Evolutionary conservation across 2,888 invertebrate species (phyloP), one percentile per base, ranked within the genome.

Genomic region (Protonemura montana): DNA sequence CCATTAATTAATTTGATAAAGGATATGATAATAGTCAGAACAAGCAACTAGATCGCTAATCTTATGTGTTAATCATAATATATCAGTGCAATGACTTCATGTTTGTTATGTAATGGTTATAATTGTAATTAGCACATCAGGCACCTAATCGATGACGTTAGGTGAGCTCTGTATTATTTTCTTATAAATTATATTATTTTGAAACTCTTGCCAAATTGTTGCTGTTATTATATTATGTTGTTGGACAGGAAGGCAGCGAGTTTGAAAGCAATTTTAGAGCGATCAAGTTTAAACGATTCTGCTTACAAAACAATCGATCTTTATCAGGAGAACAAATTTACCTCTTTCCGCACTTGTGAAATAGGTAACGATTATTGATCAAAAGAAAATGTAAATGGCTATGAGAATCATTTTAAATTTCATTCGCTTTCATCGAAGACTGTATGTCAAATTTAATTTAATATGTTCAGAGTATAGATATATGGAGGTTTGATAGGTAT

Each of bases 31-130:
- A 59, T 59, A 21, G 59, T 59, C 59, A 21, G 59, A 59, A 59
- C 59, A 59, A 59, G 59, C 59, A 59, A 21, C 59, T 59, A 21
- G 21, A 59, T 59, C 59, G 59, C 59, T 59, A 59, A 59, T 59
- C 59, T 59, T 21, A 59, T 59, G 59, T 59, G 59, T 59, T 59
- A 59, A 59, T 59, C 59, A 59, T 59, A 21, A 21, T 13, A 59
- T 59, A 59, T 59, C 59, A 59, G 59, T 59, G 59, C 59, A 59
- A 59, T 59, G 59, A 59, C 59, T 59, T 59, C 59, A 59, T 59
- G 59, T 21, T 13, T 21, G 21, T 59, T 59, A 59, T 59, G 59
- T 59, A 59, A 59, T 59, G 59, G 59, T 59, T 59, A 21, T 59
- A 59, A 59, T 59, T 59, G 59, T 59, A 59, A 59, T 59, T 59